Evolutionary conservation across 2,888 invertebrate genomes (phyloP), one percentile per base, ranked within the genome.

Genomic region (Apotomis betuletana): DNA sequence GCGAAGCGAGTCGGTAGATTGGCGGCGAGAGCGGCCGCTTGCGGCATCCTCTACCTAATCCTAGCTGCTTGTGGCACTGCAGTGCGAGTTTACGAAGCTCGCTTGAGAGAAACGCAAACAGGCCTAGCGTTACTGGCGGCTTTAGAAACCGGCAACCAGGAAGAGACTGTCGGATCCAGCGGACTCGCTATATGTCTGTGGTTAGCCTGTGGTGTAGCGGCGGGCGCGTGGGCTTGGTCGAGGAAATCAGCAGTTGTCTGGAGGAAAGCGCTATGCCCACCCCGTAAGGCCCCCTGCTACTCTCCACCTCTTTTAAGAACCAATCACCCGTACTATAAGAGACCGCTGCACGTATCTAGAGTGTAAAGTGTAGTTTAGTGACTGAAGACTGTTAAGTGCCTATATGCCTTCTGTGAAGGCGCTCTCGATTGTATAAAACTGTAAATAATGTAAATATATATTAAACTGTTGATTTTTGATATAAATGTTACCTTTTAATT

Each of bases 21-120:
- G 36, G 96, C 96, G 89, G 95, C 96, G 55, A 94, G 97, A 41
- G 95, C 97, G 73, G 96, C 96, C 3, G 95, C 97, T 3, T 97
- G 97, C 80, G 96, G 96, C 1, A 90, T 96, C 3, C 92, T 97
- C 13, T 98, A 97, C 88, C 94, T 96, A 13, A 87, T 96, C 27
- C 95, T 97, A 12, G 96, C 97, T 12, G 93, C 96, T 9, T 93
- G 95, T 15, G 95, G 96, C 70, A 94, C 97, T n/a, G 95, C 94
- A 36, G 96, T 96, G 79, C 93, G 95, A 70, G 93, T 95, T 75
- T 95, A 96, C 82, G 95, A 91, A 85, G 94, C 94, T 75, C 94
- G 90, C 81, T 90, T 84, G 78, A 90, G 87, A 79, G 95, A 94
- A 54, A 83, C 89, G 52, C 92, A 91, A 83, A 85, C 88, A 62